Base-by-base conservation (phyloP, 2,888 invertebrate species). In the Leptinotarsa tumamoca region DNA sequence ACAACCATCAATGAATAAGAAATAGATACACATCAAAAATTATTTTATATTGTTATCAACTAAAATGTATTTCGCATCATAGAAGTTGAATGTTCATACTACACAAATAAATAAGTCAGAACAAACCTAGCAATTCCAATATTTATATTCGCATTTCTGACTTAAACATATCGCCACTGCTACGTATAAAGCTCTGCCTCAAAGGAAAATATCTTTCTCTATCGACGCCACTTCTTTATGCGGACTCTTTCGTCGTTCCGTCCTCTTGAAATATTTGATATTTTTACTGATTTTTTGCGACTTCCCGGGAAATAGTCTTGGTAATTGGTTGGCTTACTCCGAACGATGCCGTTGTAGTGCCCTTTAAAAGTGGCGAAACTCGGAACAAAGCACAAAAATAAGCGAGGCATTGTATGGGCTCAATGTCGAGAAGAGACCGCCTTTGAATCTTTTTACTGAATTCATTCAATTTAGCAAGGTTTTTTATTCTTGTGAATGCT, bases 331-430 rank as follows among this genome's bases (percentile, higher is more conserved):
- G 72, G 71, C 73, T 73, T 71, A 74, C 72, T 33, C 75, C 52
- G 51, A 78, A 69, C 75, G 80, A 82, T 80, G 78, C 82, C 82
- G 67, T 72, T 79, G 74, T 77, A 80, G 79, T 80, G 75, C 75
- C 75, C 76, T 79, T 75, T 78, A 79, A 78, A 80, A 76, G 80
- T 77, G 74, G 71, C 71, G 72, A 73, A 75, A 74, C 74, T 69
- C 72, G 15, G 74, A 73, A 79, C 79, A 79, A 77, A 75, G 73
- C 72, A 67, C 73, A 73, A 74, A 79, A 76, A 79, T 79, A 79
- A 74, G 73, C 78, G 79, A 56, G 79, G 76, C 76, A 73, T 78
- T 78, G 78, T 79, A 76, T 54, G 79, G 76, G 52, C 74, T 78
- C 78, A 15, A 71, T 72, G 68, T 61, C 68, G 74, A 58, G 33